Evolutionary conservation across 2,888 invertebrate genomes (phyloP), one percentile per base, ranked within the genome.

Genomic region (Alviniconcha strummeri): DNA sequence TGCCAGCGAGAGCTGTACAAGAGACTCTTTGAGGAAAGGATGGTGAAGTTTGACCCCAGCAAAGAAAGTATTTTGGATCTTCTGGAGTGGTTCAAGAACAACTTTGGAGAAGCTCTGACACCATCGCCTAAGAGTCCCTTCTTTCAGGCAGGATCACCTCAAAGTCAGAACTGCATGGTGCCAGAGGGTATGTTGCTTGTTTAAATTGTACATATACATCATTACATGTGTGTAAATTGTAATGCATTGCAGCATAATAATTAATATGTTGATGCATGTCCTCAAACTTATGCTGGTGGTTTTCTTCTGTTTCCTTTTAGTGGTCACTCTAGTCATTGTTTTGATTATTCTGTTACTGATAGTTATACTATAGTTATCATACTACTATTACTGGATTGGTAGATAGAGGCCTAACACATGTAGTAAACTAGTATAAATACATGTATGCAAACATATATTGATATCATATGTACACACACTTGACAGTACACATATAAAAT

Each of bases 41-140:
- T 82, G 82, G 19, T 67, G n/a, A 54, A 82, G 19, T 82, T 77
- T 56, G 77, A 82, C 57, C 82, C 82, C 8, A 19, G 4, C 52
- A 76, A 82, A 19, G 82, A 82, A 19, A 76, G 52, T 36, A 54
- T 82, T 11, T 11, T 11, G 11, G 82, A 82, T 7, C 56, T 82
- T 56, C 55, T 82, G 8, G 77, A 82, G 11, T 82, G 82, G 82
- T 36, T 82, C n/a, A 82, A 69, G 77, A 82, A 77, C 54, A 82
- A 82, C 64, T 67, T 82, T 5, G 67, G 52, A 54, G 82, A 82
- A 69, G 76, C 69, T 64, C 36, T 82, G 67, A 76, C 77, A n/a
- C 82, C 82, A 5, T 82, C 82, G 8, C 82, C 82, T 7, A 82
- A 17, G n/a, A 82, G 82, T 75, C 82, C 82, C 11, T 82, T 82